A percentile compares a stretch with the other conserved stretches of the same genome.
These are phyloP conservation scores for Plagodis pulveraria DNA, from an alignment of 2,888 invertebrate species.

Conservation along the genomic window DNA sequence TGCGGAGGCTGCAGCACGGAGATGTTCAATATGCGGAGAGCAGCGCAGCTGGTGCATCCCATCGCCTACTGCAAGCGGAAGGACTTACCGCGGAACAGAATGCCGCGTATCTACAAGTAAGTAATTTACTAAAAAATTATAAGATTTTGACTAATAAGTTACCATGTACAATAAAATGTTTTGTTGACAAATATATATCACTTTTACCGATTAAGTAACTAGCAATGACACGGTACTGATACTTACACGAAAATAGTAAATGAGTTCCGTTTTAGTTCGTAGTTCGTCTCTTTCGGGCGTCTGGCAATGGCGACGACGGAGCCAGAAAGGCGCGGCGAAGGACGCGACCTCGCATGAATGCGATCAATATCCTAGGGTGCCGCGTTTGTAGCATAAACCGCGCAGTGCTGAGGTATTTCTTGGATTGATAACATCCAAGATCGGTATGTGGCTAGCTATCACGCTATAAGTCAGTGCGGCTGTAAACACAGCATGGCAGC, in stretches of 20 bases:
- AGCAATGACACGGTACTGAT: too few relatives aligned
- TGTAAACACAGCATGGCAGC: slow-evolving; percentile 57
- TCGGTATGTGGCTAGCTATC: slow-evolving; percentile 41
- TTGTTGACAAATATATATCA: too few relatives aligned
- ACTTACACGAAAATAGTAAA: background rate
- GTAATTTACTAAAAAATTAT: slow-evolving; percentile 29
- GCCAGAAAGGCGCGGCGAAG: slow-evolving; percentile 81
- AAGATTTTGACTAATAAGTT: too few relatives aligned
- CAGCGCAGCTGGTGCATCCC: slow-evolving; percentile 90
- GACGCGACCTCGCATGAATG: slow-evolving; percentile 80
- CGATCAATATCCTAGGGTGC: slow-evolving; percentile 75
- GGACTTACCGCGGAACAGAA: slow-evolving; percentile 95
- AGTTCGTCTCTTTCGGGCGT: slow-evolving; percentile 29
- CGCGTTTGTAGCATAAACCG: slow-evolving; percentile 60
- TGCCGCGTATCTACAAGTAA: slow-evolving; percentile 92
- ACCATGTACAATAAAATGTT: too few relatives aligned
- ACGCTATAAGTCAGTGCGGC: slow-evolving; percentile 19
- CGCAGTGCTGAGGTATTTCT: slow-evolving; percentile 72
- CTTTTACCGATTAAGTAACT: too few relatives aligned
- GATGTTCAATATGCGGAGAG: slow-evolving; percentile 93
- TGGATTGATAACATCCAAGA: slow-evolving; percentile 67
- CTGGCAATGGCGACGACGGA: slow-evolving; percentile 42
- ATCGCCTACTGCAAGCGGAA: slow-evolving; percentile 92
- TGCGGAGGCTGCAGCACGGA: slow-evolving; percentile 89
- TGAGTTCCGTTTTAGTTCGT: background rate